Base-by-base conservation (phyloP, 2,113 vertebrate species). In the Microtus montanus region DNA sequence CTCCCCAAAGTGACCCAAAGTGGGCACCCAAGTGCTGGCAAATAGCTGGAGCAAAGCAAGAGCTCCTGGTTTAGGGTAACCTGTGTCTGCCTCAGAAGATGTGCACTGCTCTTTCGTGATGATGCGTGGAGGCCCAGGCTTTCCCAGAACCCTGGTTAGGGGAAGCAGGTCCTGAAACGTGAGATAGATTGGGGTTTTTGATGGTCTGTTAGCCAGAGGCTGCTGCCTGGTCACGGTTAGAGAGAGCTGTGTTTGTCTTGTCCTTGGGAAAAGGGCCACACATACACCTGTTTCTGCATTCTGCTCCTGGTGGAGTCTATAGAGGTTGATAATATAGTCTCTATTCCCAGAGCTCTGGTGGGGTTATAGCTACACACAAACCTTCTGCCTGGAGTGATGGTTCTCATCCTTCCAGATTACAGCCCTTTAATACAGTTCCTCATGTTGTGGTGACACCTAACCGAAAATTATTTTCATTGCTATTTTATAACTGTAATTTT, bases 91-190 rank as follows among this genome's bases (percentile, higher is more conserved):
- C 54, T 3, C 95, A 92, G 71, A 92, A 95, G 97, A 95, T 64
- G 90, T 66, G 24, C 87, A 82, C 92, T 96, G 85, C 97, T 80
- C 33, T 54, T 98, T 96, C 96, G 97, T 96, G 93, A 87, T 97
- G 91, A 96, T 83, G 80, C 58, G 0, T 41, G 66, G 82, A 4
- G 15, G 44, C 82, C 86, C 33, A 9, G 15, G 44, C 89, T 80
- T 1, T 80, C 35, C 33, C 68, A 70, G 68, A 89, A 95, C 86
- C 6, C 0, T 19, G 24, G 19, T 2, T 2, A 80, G 68, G 77
- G 49, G 49, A 88, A 88, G 68, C 80, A 96, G 92, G 3, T 24
- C 74, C 80, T 61, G 15, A 52, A 71, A 64, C 24, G 0, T 30
- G 2, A n/a, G 2, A 24, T 28, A 41, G 38, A 73, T 41, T 24